Evolutionary conservation across 2,113 vertebrate genomes (phyloP), one percentile per base, ranked within the genome.

Genomic region (Dryoscopus gambensis): DNA sequence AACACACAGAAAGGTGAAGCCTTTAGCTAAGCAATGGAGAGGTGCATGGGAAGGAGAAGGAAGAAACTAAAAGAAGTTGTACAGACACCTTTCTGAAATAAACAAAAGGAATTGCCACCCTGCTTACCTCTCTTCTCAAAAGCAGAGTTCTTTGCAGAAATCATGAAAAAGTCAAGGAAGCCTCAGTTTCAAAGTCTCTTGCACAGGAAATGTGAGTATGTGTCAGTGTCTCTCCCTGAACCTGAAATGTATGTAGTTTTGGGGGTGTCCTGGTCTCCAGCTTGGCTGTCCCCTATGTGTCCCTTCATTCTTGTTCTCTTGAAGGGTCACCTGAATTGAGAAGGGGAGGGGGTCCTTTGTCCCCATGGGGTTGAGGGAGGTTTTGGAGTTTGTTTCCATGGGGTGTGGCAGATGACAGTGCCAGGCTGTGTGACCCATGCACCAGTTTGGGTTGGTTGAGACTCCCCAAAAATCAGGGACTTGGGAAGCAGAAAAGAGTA

Each of bases 21-120:
- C 23, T 98, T 98, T 91, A 98, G 98, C 39, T 90, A 98, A 33
- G 97, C 96, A 22, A 88, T 98, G 27, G 96, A 8, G 97, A 98
- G 70, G 96, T 97, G 46, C 76, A 94, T 17, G 96, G 97, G 85
- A 94, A 68, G 67, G 91, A 97, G 44, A 96, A 87, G 8, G 62
- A 62, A 64, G 96, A 95, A 80, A 90, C 75, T 18, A 69, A 77
- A 33, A 95, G 97, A 31, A 95, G 92, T 73, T 96, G 97, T 46
- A 98, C 98, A 96, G 98, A 98, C 73, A 57, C 69, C 28, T 53
- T 87, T 63, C 63, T 49, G 20, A 60, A 49, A 47, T 13, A 53
- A 67, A 47, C 49, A 42, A 60, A 60, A 20, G 30, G 33, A 33
- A 49, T 7, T 42, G 21, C 27, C 18, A 30, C 49, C 24, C 28